These are phyloP conservation scores for Heliconius cydno DNA, from an alignment of 2,888 invertebrate species.

Conservation along the genomic window DNA sequence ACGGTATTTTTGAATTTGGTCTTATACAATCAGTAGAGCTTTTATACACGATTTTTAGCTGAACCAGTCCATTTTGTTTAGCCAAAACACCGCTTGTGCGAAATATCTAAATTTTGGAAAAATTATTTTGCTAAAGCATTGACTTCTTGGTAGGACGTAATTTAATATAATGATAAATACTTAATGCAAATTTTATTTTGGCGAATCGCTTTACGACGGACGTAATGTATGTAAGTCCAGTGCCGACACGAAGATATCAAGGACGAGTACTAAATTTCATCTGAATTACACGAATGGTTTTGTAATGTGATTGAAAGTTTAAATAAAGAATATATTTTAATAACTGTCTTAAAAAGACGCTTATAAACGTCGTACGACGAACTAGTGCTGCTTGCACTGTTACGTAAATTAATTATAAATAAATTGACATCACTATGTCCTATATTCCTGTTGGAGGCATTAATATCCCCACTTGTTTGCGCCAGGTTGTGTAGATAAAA, in stretches of 20 bases:
- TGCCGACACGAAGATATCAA: slow-evolving; percentile 54
- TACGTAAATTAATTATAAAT: slow-evolving; percentile 59
- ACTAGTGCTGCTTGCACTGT: slow-evolving; percentile 63
- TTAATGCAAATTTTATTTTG: slow-evolving; percentile 61
- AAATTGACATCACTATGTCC: slow-evolving; percentile 63
- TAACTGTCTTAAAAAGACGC: slow-evolving; percentile 72
- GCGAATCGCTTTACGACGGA: slow-evolving; percentile 68
- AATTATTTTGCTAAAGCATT: slow-evolving; percentile 80
- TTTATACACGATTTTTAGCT: slow-evolving; percentile 81
- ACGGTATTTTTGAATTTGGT: slow-evolving; percentile 77
- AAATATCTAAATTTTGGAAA: slow-evolving; percentile 67
- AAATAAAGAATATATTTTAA: slow-evolving; percentile 58
- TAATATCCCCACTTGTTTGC: slow-evolving; percentile 57
- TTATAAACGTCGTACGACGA: slow-evolving; percentile 59
- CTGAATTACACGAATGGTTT: slow-evolving; percentile 43
- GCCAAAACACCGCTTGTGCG: slow-evolving; percentile 79
- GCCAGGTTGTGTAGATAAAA: slow-evolving; percentile 42
- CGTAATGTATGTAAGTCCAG: slow-evolving; percentile 56
- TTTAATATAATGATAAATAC: slow-evolving; percentile 60
- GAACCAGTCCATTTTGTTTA: slow-evolving; percentile 83
- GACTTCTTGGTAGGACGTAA: slow-evolving; percentile 62
- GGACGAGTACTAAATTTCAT: slow-evolving; percentile 44
- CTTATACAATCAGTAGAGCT: slow-evolving; percentile 81
- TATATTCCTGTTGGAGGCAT: slow-evolving; percentile 63
- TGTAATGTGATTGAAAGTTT: slow-evolving; percentile 45